Evolutionary conservation across 2,797 vertebrate species (phyloP).

Genomic region (Sparidentex hasta): DNA sequence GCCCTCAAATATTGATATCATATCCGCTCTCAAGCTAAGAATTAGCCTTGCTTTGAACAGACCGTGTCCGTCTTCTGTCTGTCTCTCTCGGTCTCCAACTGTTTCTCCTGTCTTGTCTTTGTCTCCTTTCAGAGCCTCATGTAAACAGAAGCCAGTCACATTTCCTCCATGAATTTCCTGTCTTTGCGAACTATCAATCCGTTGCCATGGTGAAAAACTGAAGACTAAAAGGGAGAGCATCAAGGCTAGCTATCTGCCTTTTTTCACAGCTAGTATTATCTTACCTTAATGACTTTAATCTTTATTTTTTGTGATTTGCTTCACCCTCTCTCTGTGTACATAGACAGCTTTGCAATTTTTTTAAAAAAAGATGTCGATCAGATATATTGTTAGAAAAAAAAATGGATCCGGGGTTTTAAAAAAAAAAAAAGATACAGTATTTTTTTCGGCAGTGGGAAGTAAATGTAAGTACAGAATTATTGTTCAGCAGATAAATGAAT

Average conservation of each 20-base stretch:
- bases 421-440: constrained; percentile 68
- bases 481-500: constrained; percentile 86
- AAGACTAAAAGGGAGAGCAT: constrained; percentile 72
- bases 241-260: constrained; percentile 78
- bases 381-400: constrained; percentile 51
- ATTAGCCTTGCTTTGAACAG: neutral
- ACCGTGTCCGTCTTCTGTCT: constrained; percentile 2
- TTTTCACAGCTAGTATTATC: constrained; percentile 57
- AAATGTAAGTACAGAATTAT: constrained; percentile 62
- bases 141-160: constrained; percentile 69
- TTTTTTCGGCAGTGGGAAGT: constrained; percentile 76
- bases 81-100: constrained; percentile 16
- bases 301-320: constrained; percentile 63
- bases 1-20: neutral
- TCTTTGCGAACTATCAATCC: constrained; percentile 68
- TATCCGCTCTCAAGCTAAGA: neutral
- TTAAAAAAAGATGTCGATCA: constrained; percentile 55
- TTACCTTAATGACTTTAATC: constrained; percentile 62
- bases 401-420: constrained; percentile 48
- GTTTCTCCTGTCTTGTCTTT: constrained; percentile 50
- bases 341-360: constrained; percentile 77
- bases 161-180: constrained; percentile 51
- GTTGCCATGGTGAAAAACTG: constrained; percentile 74
- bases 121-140: constrained; percentile 84
- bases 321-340: constrained; percentile 68